phyloP scores from a whole-genome alignment of 1,140 invertebrate species.

The Ladona fulva region DNA sequence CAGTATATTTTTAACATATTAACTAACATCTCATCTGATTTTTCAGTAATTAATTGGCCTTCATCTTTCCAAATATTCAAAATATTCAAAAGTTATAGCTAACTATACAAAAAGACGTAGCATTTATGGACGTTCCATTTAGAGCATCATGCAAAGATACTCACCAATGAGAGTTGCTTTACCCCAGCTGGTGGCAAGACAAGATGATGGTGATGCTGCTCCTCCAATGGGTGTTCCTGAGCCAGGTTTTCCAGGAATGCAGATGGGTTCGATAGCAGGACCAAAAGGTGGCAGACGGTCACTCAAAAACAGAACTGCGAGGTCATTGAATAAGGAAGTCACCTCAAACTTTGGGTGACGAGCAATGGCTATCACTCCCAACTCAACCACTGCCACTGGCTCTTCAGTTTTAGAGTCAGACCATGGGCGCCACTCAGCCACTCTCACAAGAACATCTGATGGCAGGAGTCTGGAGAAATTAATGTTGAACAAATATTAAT shows the following conservation, averaged over 20 bases:
- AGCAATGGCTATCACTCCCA: constrained; percentile 50
- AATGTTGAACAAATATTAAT: no score
- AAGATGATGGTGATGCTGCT: constrained; percentile 40
- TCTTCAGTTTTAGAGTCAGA: constrained; percentile 64
- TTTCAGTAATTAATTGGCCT: no score
- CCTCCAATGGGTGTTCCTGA: constrained; percentile 32
- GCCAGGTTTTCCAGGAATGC: constrained; percentile 44
- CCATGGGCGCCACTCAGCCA: constrained; percentile 15
- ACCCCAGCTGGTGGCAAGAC: constrained; percentile 73
- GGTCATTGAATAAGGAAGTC: constrained; percentile 53
- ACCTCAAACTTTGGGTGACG: constrained; percentile 60
- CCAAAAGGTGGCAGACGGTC: constrained; percentile 48
- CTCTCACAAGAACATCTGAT: background rate
- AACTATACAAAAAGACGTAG: no score
- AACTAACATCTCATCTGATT: no score
- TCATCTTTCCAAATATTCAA: no score
- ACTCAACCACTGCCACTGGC: constrained; percentile 49
- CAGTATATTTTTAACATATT: no score
- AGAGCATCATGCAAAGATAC: no score
- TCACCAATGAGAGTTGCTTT: constrained; percentile 66
- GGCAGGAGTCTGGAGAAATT: background rate
- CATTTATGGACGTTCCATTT: no score
- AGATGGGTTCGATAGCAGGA: constrained; percentile 59
- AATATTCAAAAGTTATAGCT: no score
- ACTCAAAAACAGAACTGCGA: constrained; percentile 58